Percentiles rank a stretch among this genome's conserved stretches.
These are phyloP conservation scores for Scaptomyza hsui DNA, from an alignment of 1,140 invertebrate genomes.

Conservation along the genomic window DNA sequence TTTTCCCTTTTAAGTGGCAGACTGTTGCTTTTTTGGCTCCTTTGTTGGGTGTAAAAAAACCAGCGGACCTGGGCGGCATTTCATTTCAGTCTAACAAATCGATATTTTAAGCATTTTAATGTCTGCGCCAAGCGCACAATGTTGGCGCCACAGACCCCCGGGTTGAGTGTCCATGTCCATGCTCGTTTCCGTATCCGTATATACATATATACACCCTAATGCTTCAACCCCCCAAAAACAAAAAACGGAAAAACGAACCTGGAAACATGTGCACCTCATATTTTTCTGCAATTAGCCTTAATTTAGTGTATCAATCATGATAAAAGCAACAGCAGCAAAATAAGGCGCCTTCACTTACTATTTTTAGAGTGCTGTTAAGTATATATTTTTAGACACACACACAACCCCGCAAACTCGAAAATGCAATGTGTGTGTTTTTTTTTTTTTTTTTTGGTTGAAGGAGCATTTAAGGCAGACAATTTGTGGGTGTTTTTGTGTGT, in stretches of 20 bases:
- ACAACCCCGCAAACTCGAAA: not conserved
- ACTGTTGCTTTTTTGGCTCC: conserved; percentile 67
- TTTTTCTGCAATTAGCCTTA: conserved; percentile 79
- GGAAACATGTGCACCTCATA: conserved; percentile 74
- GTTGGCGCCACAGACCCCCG: conserved; percentile 64
- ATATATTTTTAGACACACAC: conserved; percentile 59
- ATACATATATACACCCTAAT: conserved; percentile 17
- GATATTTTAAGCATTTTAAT: conserved; percentile 82
- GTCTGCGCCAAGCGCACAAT: conserved; percentile 81
- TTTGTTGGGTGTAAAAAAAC: conserved; percentile 24
- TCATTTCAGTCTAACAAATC: conserved; percentile 67
- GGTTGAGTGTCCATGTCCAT: conserved; percentile 45
- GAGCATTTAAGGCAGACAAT: conserved; percentile 51
- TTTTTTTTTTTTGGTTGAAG: conserved; percentile 49
- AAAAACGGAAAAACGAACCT: not conserved
- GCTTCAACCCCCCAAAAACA: conserved; percentile 42
- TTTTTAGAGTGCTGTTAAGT: conserved; percentile 36
- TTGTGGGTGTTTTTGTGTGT: conserved; percentile 1
- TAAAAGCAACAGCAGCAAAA: conserved; percentile 32
- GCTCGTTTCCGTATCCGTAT: conserved; percentile 35
- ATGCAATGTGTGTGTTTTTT: conserved; percentile 28
- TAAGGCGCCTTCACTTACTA: conserved; percentile 26
- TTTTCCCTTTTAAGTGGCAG: conserved; percentile 71
- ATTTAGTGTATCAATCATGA: conserved; percentile 77
- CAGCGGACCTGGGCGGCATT: conserved; percentile 53